Evolutionary conservation across 2,888 invertebrate species (phyloP), one percentile per base, ranked within the genome.

Genomic region (Platerodrilus igneus): DNA sequence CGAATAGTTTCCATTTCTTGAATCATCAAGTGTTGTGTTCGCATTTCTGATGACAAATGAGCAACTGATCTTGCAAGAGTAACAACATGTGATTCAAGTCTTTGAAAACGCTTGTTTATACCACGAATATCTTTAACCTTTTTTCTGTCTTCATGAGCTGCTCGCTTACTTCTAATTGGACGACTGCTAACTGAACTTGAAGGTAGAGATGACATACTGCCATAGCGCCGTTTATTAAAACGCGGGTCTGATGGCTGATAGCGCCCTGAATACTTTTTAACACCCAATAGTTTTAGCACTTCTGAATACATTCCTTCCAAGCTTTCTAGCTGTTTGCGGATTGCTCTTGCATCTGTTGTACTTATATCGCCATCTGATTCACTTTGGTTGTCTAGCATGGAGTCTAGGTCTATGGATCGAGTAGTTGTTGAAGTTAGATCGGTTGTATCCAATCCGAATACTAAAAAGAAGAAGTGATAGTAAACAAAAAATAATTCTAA

Each of bases 11-110:
- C 91, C 77, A 93, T 82, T 72, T 92, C 91, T 72, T 88, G 86
- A 66, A 87, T 85, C 73, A 91, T 83, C 41, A 88, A 74, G 63
- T 89, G 90, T 60, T 92, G 90, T 1, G 89, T 87, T 45, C 90
- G 71, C 85, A 92, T 87, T 72, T 93, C 92, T 3, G 88, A 88
- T 20, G 91, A 91, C 22, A 93, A 73, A 66, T 92, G 91, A 9
- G 92, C 91, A 13, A 93, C 91, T 28, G 89, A 90, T 40, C 91
- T 73, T 1, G 92, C 92, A 48, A 92, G 69, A 2, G 92, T 92
- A 35, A 92, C 90, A 29, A 92, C 91, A 68, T 92, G 92, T 1
- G 89, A 87, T 67, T 93, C 93, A 49, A 92, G 70, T 3, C 90
- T 75, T 64, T 90, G 89, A 68, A 92, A 91, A 28, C 91, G 75